Evolutionary conservation across 2,113 vertebrate genomes (phyloP).

Genomic region (Trichomycterus rosablanca): DNA sequence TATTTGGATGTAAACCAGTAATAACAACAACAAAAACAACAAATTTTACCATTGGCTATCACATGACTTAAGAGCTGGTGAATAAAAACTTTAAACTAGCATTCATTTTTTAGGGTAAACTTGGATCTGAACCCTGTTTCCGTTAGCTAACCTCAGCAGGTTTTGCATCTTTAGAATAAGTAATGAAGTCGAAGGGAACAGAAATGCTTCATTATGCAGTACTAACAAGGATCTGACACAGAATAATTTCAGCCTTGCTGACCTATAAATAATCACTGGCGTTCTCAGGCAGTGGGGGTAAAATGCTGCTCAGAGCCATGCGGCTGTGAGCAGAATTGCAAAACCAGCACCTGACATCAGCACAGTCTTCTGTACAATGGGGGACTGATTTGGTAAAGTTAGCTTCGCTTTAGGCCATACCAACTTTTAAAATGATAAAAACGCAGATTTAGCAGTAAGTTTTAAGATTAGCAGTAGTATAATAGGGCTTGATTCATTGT

Average conservation of each 20-base stretch:
- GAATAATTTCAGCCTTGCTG: too few relatives aligned
- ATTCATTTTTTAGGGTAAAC: too few relatives aligned
- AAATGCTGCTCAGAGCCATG: conserved; percentile 10
- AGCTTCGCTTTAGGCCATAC: background rate
- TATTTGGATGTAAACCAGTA: too few relatives aligned
- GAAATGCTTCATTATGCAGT: background rate
- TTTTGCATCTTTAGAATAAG: background rate
- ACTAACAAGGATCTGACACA: too few relatives aligned
- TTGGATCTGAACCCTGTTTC: background rate
- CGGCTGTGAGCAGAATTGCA: conserved; percentile 16
- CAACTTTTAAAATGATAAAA: background rate
- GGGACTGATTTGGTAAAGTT: conserved; percentile 7
- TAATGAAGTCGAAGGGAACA: background rate
- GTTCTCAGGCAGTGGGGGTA: background rate
- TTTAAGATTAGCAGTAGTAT: too few relatives aligned
- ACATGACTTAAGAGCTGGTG: too few relatives aligned
- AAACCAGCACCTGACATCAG: conserved; percentile 6
- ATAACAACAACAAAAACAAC: too few relatives aligned
- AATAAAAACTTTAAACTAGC: too few relatives aligned
- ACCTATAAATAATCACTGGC: conserved; percentile 9
- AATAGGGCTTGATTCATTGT: too few relatives aligned
- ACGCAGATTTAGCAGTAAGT: too few relatives aligned
- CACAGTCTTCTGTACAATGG: background rate
- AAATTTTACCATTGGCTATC: too few relatives aligned
- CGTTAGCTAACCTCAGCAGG: background rate